Conservation (phyloP, 2,888 invertebrate species). For the Sesia apiformis region DNA sequence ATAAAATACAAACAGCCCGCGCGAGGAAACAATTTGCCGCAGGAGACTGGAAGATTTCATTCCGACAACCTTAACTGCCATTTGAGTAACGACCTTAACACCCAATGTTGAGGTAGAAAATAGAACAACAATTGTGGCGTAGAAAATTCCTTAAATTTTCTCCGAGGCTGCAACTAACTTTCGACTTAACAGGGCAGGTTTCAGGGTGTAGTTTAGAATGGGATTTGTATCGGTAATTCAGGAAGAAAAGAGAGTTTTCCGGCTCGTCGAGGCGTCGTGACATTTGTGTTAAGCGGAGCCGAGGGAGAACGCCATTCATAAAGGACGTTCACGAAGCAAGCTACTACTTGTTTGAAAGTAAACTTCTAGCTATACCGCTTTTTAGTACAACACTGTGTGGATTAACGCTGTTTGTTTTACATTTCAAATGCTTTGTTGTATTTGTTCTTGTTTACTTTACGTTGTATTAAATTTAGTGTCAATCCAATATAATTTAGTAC, state of each 20-base stretch:
- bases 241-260: constrained; percentile 74
- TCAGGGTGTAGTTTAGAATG: constrained; percentile 30
- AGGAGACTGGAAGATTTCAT: constrained; percentile 72
- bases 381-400: constrained; percentile 6
- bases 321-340: constrained; percentile 44
- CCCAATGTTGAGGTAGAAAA: constrained; percentile 27
- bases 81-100: constrained; percentile 25
- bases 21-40: constrained; percentile 74
- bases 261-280: constrained; percentile 67
- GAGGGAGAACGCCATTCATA: constrained; percentile 65
- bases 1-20: constrained; percentile 74
- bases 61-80: constrained; percentile 23
- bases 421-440: constrained; percentile 2
- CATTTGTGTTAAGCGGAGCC: constrained; percentile 70
- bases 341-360: constrained; percentile 50
- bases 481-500: no score
- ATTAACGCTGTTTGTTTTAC: constrained; percentile 7
- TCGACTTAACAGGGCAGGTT: constrained; percentile 21
- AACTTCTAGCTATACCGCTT: constrained; percentile 39
- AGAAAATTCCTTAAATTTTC: constrained; percentile 70
- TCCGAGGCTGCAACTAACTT: constrained; percentile 14
- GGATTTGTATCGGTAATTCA: constrained; percentile 45
- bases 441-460: not conserved
- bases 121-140: constrained; percentile 22
- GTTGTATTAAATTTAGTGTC: no score